phyloP scores from a whole-genome alignment of 2,888 invertebrate genomes.

The Hololepta plana region DNA sequence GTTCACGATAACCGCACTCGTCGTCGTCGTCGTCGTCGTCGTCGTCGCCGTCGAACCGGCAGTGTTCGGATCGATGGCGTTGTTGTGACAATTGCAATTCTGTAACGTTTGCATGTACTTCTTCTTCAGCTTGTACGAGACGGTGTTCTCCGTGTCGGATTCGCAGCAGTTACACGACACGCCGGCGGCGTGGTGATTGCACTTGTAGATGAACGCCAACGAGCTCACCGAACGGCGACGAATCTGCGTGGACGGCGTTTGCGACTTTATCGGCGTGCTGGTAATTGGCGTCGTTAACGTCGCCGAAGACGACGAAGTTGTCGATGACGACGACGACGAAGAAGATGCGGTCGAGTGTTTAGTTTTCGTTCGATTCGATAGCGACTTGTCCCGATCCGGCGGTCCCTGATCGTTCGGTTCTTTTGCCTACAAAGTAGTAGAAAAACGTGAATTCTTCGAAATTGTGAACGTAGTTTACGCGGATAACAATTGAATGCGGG shows the following conservation, averaged over 20 bases:
- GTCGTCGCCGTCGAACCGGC: too few relatives aligned
- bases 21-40: too few relatives aligned
- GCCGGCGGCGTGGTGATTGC: constrained; percentile 29
- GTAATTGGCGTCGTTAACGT: constrained; percentile 18
- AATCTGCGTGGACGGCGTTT: constrained; percentile 18
- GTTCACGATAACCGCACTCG: too few relatives aligned
- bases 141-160: constrained; percentile 25
- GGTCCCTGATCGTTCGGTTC: constrained; percentile 5
- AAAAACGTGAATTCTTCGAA: too few relatives aligned
- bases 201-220: constrained; percentile 28
- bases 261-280: constrained; percentile 29
- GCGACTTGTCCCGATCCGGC: constrained; percentile 7
- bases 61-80: constrained; percentile 4
- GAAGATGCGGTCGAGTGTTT: too few relatives aligned
- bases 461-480: too few relatives aligned
- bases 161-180: constrained; percentile 29
- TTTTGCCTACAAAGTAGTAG: too few relatives aligned
- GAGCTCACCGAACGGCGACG: constrained; percentile 29
- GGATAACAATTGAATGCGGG: too few relatives aligned
- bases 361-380: too few relatives aligned
- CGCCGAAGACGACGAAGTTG: too few relatives aligned
- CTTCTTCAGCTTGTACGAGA: constrained; percentile 26
- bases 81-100: constrained; percentile 13
- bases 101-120: constrained; percentile 26
- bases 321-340: too few relatives aligned